Evolutionary conservation across 2,888 invertebrate genomes (phyloP), one percentile per base, ranked within the genome.

Genomic region (Stenchaetothrips biformis): DNA sequence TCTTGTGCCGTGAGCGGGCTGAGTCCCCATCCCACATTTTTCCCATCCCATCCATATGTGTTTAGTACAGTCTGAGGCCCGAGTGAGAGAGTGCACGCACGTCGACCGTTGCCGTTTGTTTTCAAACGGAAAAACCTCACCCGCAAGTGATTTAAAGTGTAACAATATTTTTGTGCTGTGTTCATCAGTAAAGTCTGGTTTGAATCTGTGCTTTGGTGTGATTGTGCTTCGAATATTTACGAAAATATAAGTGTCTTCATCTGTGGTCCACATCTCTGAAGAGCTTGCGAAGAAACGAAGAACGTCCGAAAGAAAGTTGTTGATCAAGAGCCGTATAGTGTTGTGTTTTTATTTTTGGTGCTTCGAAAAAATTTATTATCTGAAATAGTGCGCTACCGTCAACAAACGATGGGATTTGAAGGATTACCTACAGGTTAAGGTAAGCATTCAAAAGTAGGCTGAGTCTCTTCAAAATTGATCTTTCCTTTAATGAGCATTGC

Each of bases 401-500:
- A 21, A 25, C 67, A 8, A 74, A 74, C 67, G 67, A 74, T 74
- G 67, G 67, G 67, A 74, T 74, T 74, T 74, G 67, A 74, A 74
- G 67, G 67, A 74, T 74, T 74, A 74, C 67, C 67, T 25, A 74
- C 67, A 74, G 67, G 67, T 74, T 74, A 74, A 74, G 67, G 67
- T 74, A 74, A 74, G 67, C 67, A 8, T 11, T 4, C 1, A 21
- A 67, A 67, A 67, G 67, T 67, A 74, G 67, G 67, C 67, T 74
- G 67, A 25, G 25, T 37, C 37, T 37, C 67, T 74, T 9, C 21
- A 25, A 7, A n/a, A n/a, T n/a, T n/a, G n/a, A 7, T n/a, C 18
- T 6, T 9, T 59, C 13, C 59, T 59, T 0, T 13, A 59, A 1
- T 59, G 59, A 18, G 8, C 4, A 37, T 37, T 37, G 37, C 37